A percentile compares a stretch with the other conserved stretches of the same genome.
Evolutionary conservation across 2,797 vertebrate species (phyloP).

Genomic region (Phrynocephalus vlangalii): DNA sequence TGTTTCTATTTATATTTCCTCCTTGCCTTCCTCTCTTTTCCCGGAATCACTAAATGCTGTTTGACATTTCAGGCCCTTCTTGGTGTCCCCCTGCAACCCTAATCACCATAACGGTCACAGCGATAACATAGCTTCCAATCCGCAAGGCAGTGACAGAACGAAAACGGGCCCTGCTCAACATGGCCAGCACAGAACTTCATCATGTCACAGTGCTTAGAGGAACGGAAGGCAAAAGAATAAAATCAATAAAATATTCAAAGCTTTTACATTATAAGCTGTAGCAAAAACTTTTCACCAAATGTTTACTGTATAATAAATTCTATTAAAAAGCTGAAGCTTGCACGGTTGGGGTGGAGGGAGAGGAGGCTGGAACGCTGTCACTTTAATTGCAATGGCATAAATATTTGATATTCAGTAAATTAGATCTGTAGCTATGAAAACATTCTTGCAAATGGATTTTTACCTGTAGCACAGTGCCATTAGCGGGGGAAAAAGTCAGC

Average conservation of each 20-base stretch:
- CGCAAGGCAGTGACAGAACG: conserved; percentile 43
- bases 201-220: conserved; percentile 55
- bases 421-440: conserved; percentile 92
- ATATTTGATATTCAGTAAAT: conserved; percentile 96
- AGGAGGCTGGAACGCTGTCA: conserved; percentile 77
- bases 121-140: conserved; percentile 5
- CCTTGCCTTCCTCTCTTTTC: conserved; percentile 14
- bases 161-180: background rate
- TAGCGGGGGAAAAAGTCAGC: conserved; percentile 87
- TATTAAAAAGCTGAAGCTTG: conserved; percentile 69
- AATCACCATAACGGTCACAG: conserved; percentile 2
- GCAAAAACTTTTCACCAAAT: conserved; percentile 72
- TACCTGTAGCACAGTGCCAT: conserved; percentile 95
- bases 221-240: conserved; percentile 67
- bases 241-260: conserved; percentile 76
- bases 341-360: conserved; percentile 57
- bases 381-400: conserved; percentile 90
- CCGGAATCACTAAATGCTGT: conserved; percentile 17
- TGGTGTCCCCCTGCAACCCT: fast-evolving
- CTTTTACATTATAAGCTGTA: conserved; percentile 68
- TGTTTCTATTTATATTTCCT: conserved; percentile 23
- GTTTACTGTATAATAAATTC: conserved; percentile 74
- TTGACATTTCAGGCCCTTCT: conserved; percentile 24
- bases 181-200: conserved; percentile 61
- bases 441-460: conserved; percentile 93